Evolutionary conservation across 2,888 invertebrate genomes (phyloP), one percentile per base, ranked within the genome.

Genomic region (Mythimna lalbum): DNA sequence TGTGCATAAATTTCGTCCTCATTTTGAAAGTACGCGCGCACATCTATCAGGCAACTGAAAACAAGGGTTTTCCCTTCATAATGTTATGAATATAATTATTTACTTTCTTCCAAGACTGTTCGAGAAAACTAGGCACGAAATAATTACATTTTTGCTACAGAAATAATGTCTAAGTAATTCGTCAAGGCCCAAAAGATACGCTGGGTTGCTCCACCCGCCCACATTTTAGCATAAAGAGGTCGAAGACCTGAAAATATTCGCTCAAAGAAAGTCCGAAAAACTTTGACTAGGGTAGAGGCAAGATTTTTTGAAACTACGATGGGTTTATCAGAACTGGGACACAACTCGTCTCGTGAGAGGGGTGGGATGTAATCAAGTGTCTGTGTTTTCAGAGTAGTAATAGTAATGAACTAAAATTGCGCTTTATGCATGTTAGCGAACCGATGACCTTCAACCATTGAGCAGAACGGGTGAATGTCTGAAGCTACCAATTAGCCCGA

Each of bases 51-150:
- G 47, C 14, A 36, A 27, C 67, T 47, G 14, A 53, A 75, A 75
- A 75, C 70, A 52, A 70, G 14, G n/a, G n/a, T 6, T 53, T 62
- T 17, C 14, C 43, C 23, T 43, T 21, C 14, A 19, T 63, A 33
- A 75, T 21, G 23, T 76, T 75, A 36, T 65, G 67, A 76, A 76
- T 53, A 66, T 53, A 66, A 76, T 70, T 53, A 66, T 76, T 76
- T 67, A 21, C 12, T 19, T 36, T 47, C 33, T 19, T 10, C 19
- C 27, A 55, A 76, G 53, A 36, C 14, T 14, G 23, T 76, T 67
- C 6, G 5, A 5, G 27, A 53, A 65, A 67, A 55, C 21, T 39
- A 47, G 47, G 47, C 12, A 47, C 9, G 19, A 47, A 75, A 65
- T 47, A 70, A 67, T 66, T 31, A 17, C 47, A 76, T 71, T 76